Percentiles rank a stretch among this genome's conserved stretches.
Conservation (phyloP, 2,113 vertebrate genomes). For the Diglossa brunneiventris region DNA sequence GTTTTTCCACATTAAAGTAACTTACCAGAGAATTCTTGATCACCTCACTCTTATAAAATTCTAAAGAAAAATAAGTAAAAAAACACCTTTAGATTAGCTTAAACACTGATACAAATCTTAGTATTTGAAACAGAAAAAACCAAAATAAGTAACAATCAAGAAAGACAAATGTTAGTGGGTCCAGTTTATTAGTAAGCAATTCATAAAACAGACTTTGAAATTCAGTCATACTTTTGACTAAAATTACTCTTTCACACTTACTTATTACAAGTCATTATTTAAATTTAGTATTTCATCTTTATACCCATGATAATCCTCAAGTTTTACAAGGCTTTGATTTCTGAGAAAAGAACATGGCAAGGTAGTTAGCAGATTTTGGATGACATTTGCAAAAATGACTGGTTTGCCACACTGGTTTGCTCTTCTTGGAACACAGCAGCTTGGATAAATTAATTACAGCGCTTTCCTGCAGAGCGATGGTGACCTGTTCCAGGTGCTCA, state of each 20-base stretch:
- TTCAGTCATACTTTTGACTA: not conserved
- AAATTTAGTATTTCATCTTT: not conserved
- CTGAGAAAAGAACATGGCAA: not conserved
- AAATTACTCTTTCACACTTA: not conserved
- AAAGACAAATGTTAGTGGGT: not conserved
- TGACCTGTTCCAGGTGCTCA: not conserved
- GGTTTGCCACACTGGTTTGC: not conserved
- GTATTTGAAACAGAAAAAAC: not conserved
- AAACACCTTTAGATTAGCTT: not conserved
- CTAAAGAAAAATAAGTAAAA: slow-evolving; percentile 70
- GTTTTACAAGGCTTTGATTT: not conserved
- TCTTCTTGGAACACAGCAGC: not conserved
- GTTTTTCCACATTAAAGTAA: slow-evolving; percentile 5
- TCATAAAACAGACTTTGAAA: not conserved
- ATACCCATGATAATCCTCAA: not conserved
- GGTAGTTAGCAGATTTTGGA: not conserved
- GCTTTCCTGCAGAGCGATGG: not conserved
- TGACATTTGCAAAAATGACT: not conserved
- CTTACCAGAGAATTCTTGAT: slow-evolving; percentile 98
- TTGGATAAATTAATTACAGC: not conserved
- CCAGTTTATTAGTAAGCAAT: not conserved
- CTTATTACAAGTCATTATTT: not conserved
- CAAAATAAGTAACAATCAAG: not conserved
- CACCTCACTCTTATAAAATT: slow-evolving; percentile 97
- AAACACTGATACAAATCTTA: not conserved